phyloP scores from a whole-genome alignment of 2,797 vertebrate genomes.

The Coluber constrictor region DNA sequence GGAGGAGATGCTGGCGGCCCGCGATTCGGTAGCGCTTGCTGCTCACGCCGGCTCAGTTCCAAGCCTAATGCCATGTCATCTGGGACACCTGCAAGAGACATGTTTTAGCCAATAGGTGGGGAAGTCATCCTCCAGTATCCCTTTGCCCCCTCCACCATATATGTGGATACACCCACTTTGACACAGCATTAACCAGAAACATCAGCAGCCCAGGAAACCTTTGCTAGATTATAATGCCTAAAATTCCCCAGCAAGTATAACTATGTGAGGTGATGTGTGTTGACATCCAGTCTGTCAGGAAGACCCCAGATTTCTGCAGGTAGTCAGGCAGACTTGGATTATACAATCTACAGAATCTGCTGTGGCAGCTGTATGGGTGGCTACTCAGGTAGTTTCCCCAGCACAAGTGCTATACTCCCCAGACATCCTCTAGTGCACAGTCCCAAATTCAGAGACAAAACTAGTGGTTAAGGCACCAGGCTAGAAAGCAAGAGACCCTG shows the following conservation, averaged over 20 bases:
- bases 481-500: background rate
- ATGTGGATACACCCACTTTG: background rate
- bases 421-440: background rate
- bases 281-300: background rate
- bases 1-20: slow-evolving; percentile 47
- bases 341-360: background rate
- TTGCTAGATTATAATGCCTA: background rate
- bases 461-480: too few relatives aligned
- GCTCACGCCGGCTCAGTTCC: slow-evolving; percentile 90
- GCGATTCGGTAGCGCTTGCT: slow-evolving; percentile 54
- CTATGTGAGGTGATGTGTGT: too few relatives aligned
- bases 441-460: background rate
- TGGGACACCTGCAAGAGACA: slow-evolving; percentile 76
- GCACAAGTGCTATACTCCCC: background rate
- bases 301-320: background rate
- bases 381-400: background rate
- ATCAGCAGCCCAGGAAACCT: background rate
- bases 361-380: background rate
- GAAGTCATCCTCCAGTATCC: slow-evolving; percentile 68
- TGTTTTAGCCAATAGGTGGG: slow-evolving; percentile 71
- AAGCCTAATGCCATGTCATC: slow-evolving; percentile 91
- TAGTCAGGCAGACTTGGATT: background rate
- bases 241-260: background rate
- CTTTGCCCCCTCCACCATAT: slow-evolving; percentile 45
- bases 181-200: background rate